These are phyloP conservation scores for Tribolium madens DNA, from an alignment of 1,140 invertebrate genomes.

Conservation along the genomic window DNA sequence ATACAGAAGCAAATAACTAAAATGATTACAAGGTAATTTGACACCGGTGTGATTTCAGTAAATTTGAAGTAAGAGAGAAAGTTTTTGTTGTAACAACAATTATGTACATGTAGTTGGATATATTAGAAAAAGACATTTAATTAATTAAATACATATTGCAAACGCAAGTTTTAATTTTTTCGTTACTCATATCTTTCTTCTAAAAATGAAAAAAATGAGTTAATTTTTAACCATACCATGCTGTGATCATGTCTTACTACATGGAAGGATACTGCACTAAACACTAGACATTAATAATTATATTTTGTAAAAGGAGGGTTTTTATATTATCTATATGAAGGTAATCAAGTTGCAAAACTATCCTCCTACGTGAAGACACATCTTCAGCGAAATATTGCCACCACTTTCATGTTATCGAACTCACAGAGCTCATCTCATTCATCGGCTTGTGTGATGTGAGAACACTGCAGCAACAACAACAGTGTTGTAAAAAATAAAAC, in stretches of 20 bases:
- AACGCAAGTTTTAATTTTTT: no score
- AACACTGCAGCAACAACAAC: no score
- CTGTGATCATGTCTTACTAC: not conserved
- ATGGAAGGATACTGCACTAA: constrained; percentile 1
- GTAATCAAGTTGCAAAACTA: constrained; percentile 38
- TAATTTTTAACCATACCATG: constrained; percentile 3
- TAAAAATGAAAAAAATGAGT: not conserved
- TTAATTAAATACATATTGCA: no score
- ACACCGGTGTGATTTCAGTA: not conserved
- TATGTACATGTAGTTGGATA: not conserved
- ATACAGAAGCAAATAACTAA: not conserved
- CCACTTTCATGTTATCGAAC: constrained; percentile 10
- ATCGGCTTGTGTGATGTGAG: no score
- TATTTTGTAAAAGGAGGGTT: not conserved
- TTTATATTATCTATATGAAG: constrained; percentile 40
- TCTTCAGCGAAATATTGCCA: constrained; percentile 15
- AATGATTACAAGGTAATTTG: not conserved
- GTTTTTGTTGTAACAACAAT: not conserved
- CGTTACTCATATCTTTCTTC: no score
- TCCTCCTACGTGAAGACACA: constrained; percentile 29
- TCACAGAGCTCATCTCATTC: not conserved
- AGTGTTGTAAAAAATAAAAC: no score
- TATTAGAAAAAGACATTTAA: not conserved
- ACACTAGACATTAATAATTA: constrained; percentile 7
- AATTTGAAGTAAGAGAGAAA: not conserved